Evolutionary conservation across 2,113 vertebrate genomes (phyloP), one percentile per base, ranked within the genome.

Genomic region (Polypterus senegalus): DNA sequence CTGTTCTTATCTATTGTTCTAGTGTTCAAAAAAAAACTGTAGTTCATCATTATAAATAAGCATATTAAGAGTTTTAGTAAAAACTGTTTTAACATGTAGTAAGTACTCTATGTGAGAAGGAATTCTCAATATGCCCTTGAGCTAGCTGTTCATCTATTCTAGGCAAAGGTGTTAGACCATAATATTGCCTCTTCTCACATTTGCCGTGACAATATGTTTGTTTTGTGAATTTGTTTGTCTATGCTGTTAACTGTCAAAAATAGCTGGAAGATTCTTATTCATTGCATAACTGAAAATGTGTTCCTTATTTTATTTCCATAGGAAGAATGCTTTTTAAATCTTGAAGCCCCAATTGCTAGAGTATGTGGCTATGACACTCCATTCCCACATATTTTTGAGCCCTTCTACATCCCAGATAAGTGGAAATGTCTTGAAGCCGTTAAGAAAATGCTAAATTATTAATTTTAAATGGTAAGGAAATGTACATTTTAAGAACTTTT

Each of bases 321-420:
- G 96, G 94, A 98, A 76, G 91, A 97, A 69, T 98, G 96, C 68
- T 98, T 99, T 71, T 84, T 99, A 67, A 95, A 97, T 80, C 80
- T 98, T 65, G 96, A 99, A 76, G 95, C 94, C 61, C 96, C 96
- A 63, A 92, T 99, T 76, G 72, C 85, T 57, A 81, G 96, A 78
- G 94, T 99, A 0, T 99, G 96, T 77, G 96, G 96, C 58, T 99
- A 98, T 44, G 95, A 99, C 77, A 99, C 95, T 4, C 96, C 96
- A 1, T 99, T 99, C 68, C 92, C 95, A 66, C 93, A 99, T 76
- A 89, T 97, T 71, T 97, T 96, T 68, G 96, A 99, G 64, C 90
- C 93, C 52, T 99, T 99, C 80, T 99, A 97, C 79, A 98, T 97
- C 83, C 96, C 96, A 66, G 95, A 99, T 79, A 99, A 99, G 75